These are phyloP conservation scores for Pantelozetes paolii DNA, from an alignment of 2,888 invertebrate genomes.

Conservation along the genomic window DNA sequence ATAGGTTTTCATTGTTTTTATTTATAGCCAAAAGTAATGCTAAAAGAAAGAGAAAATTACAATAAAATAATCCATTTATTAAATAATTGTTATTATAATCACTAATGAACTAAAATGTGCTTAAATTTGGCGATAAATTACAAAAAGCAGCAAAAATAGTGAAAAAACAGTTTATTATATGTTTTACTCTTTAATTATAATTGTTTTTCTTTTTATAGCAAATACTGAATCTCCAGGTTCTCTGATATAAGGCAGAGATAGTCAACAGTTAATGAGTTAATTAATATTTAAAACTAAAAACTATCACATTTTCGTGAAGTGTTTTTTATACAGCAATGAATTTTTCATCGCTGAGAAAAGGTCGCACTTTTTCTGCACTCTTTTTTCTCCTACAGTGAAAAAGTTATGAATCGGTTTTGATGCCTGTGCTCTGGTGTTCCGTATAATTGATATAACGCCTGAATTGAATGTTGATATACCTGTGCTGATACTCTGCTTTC, in stretches of 20 bases:
- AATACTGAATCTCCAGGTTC: no score
- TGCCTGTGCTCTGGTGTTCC: no score
- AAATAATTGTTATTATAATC: neutral
- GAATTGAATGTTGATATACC: no score
- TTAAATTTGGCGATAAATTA: neutral
- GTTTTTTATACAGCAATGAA: neutral
- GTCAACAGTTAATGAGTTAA: neutral
- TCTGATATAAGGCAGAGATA: no score
- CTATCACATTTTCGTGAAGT: no score
- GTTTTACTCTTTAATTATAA: neutral
- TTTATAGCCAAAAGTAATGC: neutral
- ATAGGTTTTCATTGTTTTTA: neutral
- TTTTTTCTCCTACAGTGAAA: neutral
- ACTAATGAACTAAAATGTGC: conserved; percentile 5
- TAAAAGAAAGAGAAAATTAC: neutral
- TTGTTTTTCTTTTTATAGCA: neutral
- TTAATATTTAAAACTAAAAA: no score
- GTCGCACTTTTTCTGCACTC: neutral
- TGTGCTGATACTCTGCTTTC: no score
- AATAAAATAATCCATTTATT: neutral
- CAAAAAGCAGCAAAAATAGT: neutral
- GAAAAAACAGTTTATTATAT: neutral
- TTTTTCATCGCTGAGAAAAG: neutral
- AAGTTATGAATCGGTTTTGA: neutral
- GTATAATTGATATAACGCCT: no score